Conservation (phyloP, 1,140 invertebrate species). For the Microplitis mediator region DNA sequence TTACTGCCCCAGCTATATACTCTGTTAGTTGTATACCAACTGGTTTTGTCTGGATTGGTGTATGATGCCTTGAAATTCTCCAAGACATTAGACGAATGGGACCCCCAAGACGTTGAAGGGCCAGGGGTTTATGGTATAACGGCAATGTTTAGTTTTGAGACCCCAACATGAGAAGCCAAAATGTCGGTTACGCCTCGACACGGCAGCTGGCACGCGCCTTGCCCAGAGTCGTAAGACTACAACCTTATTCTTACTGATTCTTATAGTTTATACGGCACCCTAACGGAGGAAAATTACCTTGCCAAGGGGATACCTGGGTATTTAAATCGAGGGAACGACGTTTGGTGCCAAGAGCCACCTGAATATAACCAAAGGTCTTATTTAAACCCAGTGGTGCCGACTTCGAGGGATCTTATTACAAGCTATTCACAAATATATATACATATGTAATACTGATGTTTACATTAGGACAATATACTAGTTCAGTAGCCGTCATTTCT, state of each 20-base stretch:
- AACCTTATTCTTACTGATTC: conserved; percentile 22
- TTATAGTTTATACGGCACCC: conserved; percentile 16
- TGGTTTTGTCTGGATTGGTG: conserved; percentile 33
- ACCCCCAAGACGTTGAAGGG: conserved; percentile 53
- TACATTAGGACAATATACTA: no score
- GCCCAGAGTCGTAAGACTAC: conserved; percentile 16
- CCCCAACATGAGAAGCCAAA: conserved; percentile 49
- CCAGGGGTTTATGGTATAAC: conserved; percentile 34
- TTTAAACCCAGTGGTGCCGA: conserved; percentile 49
- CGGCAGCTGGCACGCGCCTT: conserved; percentile 61
- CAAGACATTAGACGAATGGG: conserved; percentile 53
- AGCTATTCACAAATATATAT: no score
- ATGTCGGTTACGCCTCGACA: conserved; percentile 61
- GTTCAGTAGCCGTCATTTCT: no score
- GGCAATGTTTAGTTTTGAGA: conserved; percentile 44
- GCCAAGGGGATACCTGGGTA: conserved; percentile 50
- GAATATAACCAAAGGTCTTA: conserved; percentile 52
- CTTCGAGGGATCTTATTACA: conserved; percentile 12
- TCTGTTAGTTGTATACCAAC: conserved; percentile 39
- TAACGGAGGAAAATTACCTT: conserved; percentile 33
- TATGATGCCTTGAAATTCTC: conserved; percentile 37
- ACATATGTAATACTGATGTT: no score
- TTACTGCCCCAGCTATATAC: conserved; percentile 42
- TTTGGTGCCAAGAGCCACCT: conserved; percentile 51
- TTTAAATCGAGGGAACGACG: conserved; percentile 54